Percentiles rank a stretch among this genome's conserved stretches.
Conservation (phyloP, 2,888 invertebrate genomes). For the Drosophila limbata region DNA sequence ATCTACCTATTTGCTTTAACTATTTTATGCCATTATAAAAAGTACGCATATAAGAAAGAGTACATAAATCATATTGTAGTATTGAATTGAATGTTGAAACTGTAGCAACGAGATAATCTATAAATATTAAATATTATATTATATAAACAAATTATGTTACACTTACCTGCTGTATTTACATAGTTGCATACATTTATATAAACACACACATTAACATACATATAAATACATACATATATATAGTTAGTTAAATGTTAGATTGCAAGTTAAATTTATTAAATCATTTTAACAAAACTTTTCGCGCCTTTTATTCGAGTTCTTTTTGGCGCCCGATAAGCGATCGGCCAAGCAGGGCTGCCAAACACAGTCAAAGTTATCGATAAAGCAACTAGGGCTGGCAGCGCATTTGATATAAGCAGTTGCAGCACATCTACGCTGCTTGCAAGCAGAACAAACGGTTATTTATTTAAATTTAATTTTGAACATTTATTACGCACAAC, state of each 20-base stretch:
- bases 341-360: not conserved
- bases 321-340: too few relatives aligned
- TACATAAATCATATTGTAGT: slow-evolving; percentile 64
- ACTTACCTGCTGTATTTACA: slow-evolving; percentile 73
- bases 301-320: not conserved
- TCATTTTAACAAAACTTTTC: slow-evolving; percentile 41
- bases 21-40: slow-evolving; percentile 53
- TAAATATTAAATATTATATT: slow-evolving; percentile 28
- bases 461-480: slow-evolving; percentile 33
- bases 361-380: not conserved
- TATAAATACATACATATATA: slow-evolving; percentile 47
- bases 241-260: slow-evolving; percentile 79
- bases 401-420: too few relatives aligned
- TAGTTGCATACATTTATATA: slow-evolving; percentile 56
- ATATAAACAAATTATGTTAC: slow-evolving; percentile 71
- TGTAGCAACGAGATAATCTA: slow-evolving; percentile 67
- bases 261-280: slow-evolving; percentile 70
- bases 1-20: slow-evolving; percentile 58
- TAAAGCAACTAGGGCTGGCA: not conserved
- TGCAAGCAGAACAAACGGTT: not conserved
- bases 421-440: slow-evolving; percentile 5
- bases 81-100: slow-evolving; percentile 72
- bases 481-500: slow-evolving; percentile 31
- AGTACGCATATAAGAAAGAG: slow-evolving; percentile 29
- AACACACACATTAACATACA: slow-evolving; percentile 33